These are phyloP conservation scores for Trididemnum clinides DNA, from an alignment of 23 tunicate genomes.

Conservation along the genomic window DNA sequence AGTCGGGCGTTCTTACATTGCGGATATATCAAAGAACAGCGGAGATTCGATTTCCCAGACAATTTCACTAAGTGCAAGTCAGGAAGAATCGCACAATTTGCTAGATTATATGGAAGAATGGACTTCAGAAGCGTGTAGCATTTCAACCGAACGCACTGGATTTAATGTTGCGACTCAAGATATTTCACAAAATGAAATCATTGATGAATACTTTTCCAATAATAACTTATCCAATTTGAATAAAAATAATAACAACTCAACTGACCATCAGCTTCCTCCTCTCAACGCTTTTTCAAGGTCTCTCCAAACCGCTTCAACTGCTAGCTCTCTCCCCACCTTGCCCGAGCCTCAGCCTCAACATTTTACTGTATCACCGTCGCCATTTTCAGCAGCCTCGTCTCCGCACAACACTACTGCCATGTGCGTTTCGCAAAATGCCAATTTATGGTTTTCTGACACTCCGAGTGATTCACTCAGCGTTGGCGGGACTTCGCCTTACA, in stretches of 20 bases:
- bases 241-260: not conserved
- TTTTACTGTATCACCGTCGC: slow-evolving; percentile 43
- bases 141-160: no score
- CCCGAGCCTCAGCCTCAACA: not conserved
- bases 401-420: slow-evolving; percentile 7
- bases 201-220: not conserved
- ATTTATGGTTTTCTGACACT: slow-evolving; percentile 53
- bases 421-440: not conserved
- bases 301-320: slow-evolving; percentile 38
- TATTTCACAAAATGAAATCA: not conserved
- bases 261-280: not conserved
- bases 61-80: no score
- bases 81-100: no score
- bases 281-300: slow-evolving; percentile 19
- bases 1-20: no score
- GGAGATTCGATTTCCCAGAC: no score
- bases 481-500: slow-evolving; percentile 79
- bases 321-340: slow-evolving; percentile 39
- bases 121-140: no score
- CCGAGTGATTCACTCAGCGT: slow-evolving; percentile 65
- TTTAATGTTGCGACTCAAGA: not conserved
- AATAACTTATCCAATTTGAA: slow-evolving; percentile 39
- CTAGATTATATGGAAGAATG: no score
- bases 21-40: no score
- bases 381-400: slow-evolving; percentile 67